Evolutionary conservation across 1,140 invertebrate genomes (phyloP), one percentile per base, ranked within the genome.

Genomic region (Harpegnathos saltator): DNA sequence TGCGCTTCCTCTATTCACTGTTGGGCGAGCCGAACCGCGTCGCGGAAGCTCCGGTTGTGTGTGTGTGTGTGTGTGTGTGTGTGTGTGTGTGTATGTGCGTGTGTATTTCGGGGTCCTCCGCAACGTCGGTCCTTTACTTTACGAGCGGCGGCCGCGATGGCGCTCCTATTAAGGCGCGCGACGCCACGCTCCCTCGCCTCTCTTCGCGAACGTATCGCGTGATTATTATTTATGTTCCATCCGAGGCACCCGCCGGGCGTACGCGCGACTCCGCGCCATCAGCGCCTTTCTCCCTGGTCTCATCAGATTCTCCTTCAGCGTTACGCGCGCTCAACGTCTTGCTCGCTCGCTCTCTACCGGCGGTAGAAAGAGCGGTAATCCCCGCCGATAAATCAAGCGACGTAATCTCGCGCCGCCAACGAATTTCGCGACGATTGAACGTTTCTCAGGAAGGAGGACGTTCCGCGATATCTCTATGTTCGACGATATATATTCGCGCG

Each of bases 171-270:
- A 69, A 78, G 74, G 62, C 62, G 63, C 17, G 33, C 73, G 26
- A 52, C 48, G 52, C 71, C 19, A 62, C 33, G 63, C 71, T 52
- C 52, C 63, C 81, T 54, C 48, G 48, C 19, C 85, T 33, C 63
- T 82, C 56, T 33, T 75, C 59, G 85, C 44, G 29, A 59, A 56
- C 69, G 61, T 83, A 68, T 87, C 85, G 50, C 24, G 69, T 71
- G 83, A 89, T 89, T 88, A 89, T 89, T 89, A 89, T 89, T 89
- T 89, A 89, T 85, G 72, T 52, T 24, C 56, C 73, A 19, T n/a
- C 38, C 44, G 24, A 61, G 24, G 29, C 74, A 66, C 33, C 58
- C 59, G 38, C 26, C 3, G 44, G 38, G 73, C 24, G 12, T 22
- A 56, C 48, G 58, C 44, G 50, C 78, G 54, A 84, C 19, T 80